These are phyloP conservation scores for Psix sp. DNA, from an alignment of 1,140 invertebrate genomes.

Conservation along the genomic window DNA sequence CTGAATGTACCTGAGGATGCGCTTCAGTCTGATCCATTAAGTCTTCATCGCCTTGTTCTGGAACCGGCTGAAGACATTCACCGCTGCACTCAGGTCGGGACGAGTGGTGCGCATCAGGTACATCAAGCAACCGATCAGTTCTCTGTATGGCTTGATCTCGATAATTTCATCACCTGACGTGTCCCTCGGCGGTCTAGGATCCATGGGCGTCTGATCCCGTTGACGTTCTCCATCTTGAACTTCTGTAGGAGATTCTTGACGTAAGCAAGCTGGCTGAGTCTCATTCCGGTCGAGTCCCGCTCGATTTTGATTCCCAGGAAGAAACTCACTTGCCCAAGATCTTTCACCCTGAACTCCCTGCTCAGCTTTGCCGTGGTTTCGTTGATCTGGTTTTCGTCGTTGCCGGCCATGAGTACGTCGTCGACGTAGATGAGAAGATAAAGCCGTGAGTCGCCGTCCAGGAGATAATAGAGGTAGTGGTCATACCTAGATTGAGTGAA, in stretches of 20 bases:
- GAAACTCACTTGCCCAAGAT: conserved; percentile 8
- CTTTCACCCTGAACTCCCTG: conserved; percentile 19
- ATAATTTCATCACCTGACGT: not conserved
- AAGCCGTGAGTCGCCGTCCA: not conserved
- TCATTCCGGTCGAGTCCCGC: conserved; percentile 3
- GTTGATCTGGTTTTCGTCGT: not conserved
- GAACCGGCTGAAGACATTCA: conserved; percentile 53
- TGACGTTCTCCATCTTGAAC: conserved; percentile 35
- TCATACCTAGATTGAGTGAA: conserved; percentile 28
- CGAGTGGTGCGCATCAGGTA: conserved; percentile 60
- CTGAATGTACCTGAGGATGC: conserved; percentile 52
- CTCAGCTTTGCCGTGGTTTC: conserved; percentile 1
- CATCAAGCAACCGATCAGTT: conserved; percentile 64
- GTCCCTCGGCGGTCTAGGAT: conserved; percentile 10
- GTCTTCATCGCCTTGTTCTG: conserved; percentile 43
- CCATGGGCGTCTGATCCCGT: conserved; percentile 23
- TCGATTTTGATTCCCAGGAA: conserved; percentile 21
- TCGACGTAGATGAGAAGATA: conserved; percentile 38
- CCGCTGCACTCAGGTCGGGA: conserved; percentile 58
- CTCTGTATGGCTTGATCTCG: conserved; percentile 30
- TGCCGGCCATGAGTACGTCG: conserved; percentile 4
- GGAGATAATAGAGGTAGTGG: conserved; percentile 20
- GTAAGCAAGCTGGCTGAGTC: conserved; percentile 23
- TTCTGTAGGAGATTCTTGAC: conserved; percentile 16
- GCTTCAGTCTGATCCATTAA: conserved; percentile 44